These are phyloP conservation scores for Rotaria sp. DNA, from an alignment of 2,888 invertebrate genomes.

Conservation along the genomic window DNA sequence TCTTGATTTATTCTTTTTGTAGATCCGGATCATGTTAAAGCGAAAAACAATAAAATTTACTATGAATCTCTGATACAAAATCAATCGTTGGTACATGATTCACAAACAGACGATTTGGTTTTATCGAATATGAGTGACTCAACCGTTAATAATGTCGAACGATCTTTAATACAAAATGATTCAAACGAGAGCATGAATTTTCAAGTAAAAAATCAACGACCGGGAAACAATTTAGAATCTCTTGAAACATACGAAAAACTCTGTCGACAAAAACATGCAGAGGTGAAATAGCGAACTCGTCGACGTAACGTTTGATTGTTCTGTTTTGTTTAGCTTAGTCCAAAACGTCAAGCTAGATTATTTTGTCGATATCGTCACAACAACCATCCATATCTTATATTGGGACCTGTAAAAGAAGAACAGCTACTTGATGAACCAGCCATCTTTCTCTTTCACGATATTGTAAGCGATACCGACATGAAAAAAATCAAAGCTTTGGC, in stretches of 20 bases:
- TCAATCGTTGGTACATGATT: not conserved
- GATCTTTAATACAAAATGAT: not conserved
- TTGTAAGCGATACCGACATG: conserved; percentile 80
- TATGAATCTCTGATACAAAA: conserved; percentile 72
- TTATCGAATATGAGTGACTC: not conserved
- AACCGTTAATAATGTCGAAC: not conserved
- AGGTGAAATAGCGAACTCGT: not conserved
- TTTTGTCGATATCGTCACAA: not conserved
- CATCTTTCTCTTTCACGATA: conserved; percentile 76
- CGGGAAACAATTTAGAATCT: conserved; percentile 47
- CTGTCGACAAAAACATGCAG: conserved; percentile 57
- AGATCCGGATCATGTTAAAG: conserved; percentile 68
- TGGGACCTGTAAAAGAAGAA: conserved; percentile 38
- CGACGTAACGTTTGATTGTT: not conserved
- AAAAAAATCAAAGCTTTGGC: conserved; percentile 64
- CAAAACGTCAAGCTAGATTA: not conserved
- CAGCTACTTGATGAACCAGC: conserved; percentile 69
- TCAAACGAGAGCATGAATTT: too few species aligned
- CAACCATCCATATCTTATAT: conserved; percentile 32
- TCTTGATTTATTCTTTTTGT: not conserved
- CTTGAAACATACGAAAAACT: conserved; percentile 59
- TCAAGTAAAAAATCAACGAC: too few species aligned
- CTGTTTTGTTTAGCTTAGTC: not conserved
- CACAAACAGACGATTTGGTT: not conserved
- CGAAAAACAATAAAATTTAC: conserved; percentile 78